Conservation (phyloP, 2,113 vertebrate species). For the Alexandromys fortis region DNA sequence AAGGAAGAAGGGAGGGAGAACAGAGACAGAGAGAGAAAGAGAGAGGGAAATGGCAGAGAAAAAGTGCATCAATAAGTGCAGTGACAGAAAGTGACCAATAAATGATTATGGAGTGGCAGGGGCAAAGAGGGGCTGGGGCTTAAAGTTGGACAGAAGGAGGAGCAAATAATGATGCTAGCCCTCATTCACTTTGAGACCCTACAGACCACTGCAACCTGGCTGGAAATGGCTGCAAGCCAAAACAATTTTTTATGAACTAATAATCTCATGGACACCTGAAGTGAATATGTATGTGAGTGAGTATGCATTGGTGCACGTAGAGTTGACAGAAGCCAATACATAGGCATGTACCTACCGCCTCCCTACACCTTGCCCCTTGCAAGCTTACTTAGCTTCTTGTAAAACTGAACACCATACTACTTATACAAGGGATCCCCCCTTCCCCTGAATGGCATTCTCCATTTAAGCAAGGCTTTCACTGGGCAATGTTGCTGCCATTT, state of each 20-base stretch:
- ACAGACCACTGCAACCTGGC: neutral
- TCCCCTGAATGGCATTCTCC: neutral
- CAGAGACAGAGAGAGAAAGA: neutral
- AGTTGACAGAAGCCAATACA: constrained; percentile 10
- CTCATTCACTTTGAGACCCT: constrained; percentile 8
- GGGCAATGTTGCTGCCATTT: constrained; percentile 45
- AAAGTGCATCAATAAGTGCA: neutral
- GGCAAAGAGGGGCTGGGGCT: neutral
- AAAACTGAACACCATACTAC: constrained; percentile 13
- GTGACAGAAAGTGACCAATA: neutral
- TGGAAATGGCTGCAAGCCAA: neutral
- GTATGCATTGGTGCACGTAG: neutral
- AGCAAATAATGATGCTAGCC: neutral
- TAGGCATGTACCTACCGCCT: neutral
- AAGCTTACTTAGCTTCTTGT: constrained; percentile 36
- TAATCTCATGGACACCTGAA: neutral
- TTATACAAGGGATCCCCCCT: constrained; percentile 39
- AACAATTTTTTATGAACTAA: neutral
- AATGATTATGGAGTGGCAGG: neutral
- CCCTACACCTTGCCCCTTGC: neutral
- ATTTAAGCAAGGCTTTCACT: constrained; percentile 44
- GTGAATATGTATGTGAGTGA: neutral
- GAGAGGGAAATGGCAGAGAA: neutral
- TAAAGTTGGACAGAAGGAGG: neutral
- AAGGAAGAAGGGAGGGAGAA: neutral